Conservation (phyloP, 2,113 vertebrate species). For the Corythaixoides concolor region DNA sequence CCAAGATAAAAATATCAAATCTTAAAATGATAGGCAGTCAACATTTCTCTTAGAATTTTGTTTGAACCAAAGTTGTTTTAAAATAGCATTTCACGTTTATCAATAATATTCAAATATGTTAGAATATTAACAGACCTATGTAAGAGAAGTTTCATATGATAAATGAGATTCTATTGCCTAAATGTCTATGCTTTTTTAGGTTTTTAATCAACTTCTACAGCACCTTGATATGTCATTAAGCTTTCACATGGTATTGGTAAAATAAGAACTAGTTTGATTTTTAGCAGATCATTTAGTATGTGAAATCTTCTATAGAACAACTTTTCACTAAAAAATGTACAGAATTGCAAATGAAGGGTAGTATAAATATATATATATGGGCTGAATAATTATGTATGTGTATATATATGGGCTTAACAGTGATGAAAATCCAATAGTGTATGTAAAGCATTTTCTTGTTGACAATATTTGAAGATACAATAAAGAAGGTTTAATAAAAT, state of each 20-base stretch:
- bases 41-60: not conserved
- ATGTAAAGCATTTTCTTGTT: not conserved
- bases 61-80: not conserved
- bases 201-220: not conserved
- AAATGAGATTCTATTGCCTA: not conserved
- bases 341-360: not conserved
- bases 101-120: not conserved
- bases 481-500: not conserved
- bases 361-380: not conserved
- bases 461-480: not conserved
- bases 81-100: not conserved
- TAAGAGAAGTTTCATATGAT: not conserved
- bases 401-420: not conserved
- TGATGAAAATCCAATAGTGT: not conserved
- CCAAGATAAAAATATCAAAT: not conserved
- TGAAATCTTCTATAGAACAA: not conserved
- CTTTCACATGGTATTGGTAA: not conserved
- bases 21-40: not conserved
- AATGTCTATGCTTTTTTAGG: not conserved
- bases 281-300: not conserved
- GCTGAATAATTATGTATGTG: not conserved
- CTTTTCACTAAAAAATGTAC: not conserved
- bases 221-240: not conserved
- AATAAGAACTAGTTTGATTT: not conserved
- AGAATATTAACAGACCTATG: not conserved